Base-by-base conservation (phyloP, 2,888 invertebrate species). In the Drosophila incognita region DNA sequence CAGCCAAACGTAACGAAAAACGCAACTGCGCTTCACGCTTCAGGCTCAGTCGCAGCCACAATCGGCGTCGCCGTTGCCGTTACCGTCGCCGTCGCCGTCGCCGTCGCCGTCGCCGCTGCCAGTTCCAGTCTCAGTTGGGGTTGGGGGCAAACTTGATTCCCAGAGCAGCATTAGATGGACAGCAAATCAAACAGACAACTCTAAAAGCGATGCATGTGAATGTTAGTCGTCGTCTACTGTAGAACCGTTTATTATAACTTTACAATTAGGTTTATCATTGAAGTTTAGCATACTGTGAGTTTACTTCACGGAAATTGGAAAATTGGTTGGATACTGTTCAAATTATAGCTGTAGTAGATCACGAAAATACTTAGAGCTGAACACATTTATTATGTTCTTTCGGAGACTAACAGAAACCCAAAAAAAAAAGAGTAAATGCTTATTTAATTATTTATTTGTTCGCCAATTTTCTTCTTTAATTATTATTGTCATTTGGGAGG, bases 21-120 rank as follows among this genome's bases (percentile, higher is more conserved):
- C 87, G 87, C 87, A 90, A 90, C 90, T 85, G 75, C 86, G 80
- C 90, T 90, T 86, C 90, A 86, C 86, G 86, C 90, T 87, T 87
- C 83, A 81, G 63, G 42, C 78, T 27, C 73, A 69, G 81, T 64
- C 67, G 62, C 70, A 66, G 69, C 62, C 21, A 36, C 33, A 31
- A 62, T 57, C 51, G 49, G 42, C n/a, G 58, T 73, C 35, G 35
- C 35, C 4, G 35, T 54, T 4, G 42, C 49, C 27, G 63, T 61
- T 42, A 35, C 60, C 29, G 74, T 57, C 31, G 49, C 54, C 6
- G 74, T 53, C 36, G 49, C 54, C 6, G 54, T 72, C 0, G 15
- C 36, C n/a, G 21, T 21, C 1, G 21, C 21, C 36, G 35, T 51
- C 60, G 48, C 35, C 35, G 2, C 15, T 15, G 3, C 35, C 6